Conservation (phyloP, 37 sponge, comb jelly and placozoan genomes). For the Bolinopsis microptera region DNA sequence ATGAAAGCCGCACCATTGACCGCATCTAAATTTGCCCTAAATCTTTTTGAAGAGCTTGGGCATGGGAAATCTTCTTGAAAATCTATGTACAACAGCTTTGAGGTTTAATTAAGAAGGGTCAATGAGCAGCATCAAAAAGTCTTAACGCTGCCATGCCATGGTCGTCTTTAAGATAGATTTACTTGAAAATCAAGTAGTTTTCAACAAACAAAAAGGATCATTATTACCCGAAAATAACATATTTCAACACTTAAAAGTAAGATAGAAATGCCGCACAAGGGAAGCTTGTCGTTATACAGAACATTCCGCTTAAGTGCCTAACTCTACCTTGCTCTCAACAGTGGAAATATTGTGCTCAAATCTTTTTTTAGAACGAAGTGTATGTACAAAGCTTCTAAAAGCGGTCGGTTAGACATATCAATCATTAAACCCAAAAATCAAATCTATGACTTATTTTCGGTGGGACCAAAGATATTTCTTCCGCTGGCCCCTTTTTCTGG, state of each 20-base stretch:
- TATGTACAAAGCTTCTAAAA: not conserved
- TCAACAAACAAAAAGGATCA: not conserved
- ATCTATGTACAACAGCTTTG: no score
- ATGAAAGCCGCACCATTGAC: not conserved
- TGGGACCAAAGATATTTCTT: not conserved
- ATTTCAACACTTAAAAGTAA: no score
- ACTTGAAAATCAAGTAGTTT: not conserved
- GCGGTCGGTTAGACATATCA: not conserved
- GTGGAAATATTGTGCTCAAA: not conserved
- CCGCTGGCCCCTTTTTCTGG: not conserved
- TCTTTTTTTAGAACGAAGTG: not conserved
- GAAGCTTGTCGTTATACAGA: no score
- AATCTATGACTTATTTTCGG: not conserved
- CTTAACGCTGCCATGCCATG: no score
- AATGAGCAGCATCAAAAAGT: not conserved
- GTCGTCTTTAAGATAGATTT: no score
- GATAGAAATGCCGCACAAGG: no score
- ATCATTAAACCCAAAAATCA: not conserved
- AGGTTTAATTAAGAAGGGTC: no score
- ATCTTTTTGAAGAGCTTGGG: no score
- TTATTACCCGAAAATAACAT: not conserved
- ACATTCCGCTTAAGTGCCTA: not conserved
- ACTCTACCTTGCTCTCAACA: not conserved
- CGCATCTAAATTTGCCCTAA: no score
- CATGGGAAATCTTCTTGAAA: no score